A percentile compares a stretch with the other conserved stretches of the same genome.
These are phyloP conservation scores for Cromileptes altivelis DNA, from an alignment of 2,113 vertebrate genomes.

Conservation along the genomic window DNA sequence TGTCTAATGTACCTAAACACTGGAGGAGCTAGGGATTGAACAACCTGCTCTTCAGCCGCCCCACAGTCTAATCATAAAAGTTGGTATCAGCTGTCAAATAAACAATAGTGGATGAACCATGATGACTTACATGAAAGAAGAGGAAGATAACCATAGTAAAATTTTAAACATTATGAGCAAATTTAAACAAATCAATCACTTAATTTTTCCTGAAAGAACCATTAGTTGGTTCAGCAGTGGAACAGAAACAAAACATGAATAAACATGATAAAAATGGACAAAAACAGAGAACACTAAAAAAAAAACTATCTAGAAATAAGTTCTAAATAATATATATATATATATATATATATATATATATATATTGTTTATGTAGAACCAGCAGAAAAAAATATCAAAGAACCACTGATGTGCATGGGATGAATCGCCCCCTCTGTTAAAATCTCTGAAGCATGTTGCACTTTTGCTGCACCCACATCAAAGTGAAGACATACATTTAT, in stretches of 20 bases:
- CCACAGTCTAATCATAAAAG: not conserved
- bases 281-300: not conserved
- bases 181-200: not conserved
- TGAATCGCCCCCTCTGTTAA: not conserved
- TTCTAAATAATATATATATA: not conserved
- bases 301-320: not conserved
- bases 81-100: not conserved
- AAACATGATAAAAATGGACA: not conserved
- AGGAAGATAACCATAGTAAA: not conserved
- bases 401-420: not conserved
- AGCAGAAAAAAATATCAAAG: not conserved
- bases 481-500: not conserved
- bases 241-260: not conserved
- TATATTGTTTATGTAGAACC: not conserved
- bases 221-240: not conserved
- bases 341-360: not conserved
- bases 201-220: not conserved
- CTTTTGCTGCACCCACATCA: not conserved
- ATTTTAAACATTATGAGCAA: not conserved
- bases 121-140: not conserved
- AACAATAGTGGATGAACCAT: not conserved
- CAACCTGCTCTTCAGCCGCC: no score
- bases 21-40: no score
- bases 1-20: no score
- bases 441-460: not conserved